These are phyloP conservation scores for Gymnoscopelus braueri DNA, from an alignment of 2,797 vertebrate genomes.

Conservation along the genomic window DNA sequence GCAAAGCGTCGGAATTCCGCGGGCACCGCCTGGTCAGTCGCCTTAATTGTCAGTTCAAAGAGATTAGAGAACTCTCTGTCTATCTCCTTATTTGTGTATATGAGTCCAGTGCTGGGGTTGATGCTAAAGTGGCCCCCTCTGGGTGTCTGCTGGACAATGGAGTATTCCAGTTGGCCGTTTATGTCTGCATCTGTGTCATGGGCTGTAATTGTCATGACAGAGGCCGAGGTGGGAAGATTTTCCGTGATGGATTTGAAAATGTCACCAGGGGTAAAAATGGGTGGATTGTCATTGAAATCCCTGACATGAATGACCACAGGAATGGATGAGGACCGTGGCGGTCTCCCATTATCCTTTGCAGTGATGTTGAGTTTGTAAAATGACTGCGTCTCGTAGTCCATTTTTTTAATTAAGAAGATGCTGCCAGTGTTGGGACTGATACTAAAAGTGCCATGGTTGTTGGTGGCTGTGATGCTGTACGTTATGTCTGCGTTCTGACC, in stretches of 20 bases:
- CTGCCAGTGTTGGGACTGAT: slow-evolving; percentile 97
- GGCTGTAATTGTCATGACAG: slow-evolving; percentile 90
- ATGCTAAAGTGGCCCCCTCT: slow-evolving; percentile 92
- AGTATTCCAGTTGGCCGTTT: slow-evolving; percentile 92
- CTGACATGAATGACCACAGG: slow-evolving; percentile 93
- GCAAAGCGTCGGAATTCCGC: slow-evolving; percentile 90
- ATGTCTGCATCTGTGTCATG: slow-evolving; percentile 96
- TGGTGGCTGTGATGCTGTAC: slow-evolving; percentile 92
- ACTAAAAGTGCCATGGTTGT: slow-evolving; percentile 96
- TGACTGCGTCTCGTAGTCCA: slow-evolving; percentile 96
- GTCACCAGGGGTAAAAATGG: slow-evolving; percentile 91
- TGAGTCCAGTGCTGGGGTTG: slow-evolving; percentile 85
- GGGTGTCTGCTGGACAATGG: slow-evolving; percentile 92
- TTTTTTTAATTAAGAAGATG: slow-evolving; percentile 92
- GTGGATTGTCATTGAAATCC: slow-evolving; percentile 98
- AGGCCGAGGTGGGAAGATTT: slow-evolving; percentile 91
- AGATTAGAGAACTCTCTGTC: slow-evolving; percentile 96
- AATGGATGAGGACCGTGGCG: slow-evolving; percentile 90
- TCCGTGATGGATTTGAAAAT: slow-evolving; percentile 96
- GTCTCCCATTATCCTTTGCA: slow-evolving; percentile 92
- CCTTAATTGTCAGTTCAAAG: slow-evolving; percentile 95
- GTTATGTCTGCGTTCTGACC: slow-evolving; percentile 94
- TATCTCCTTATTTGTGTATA: slow-evolving; percentile 90
- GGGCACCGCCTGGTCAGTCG: slow-evolving; percentile 92
- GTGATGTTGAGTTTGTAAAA: slow-evolving; percentile 95